Conservation (phyloP, 1,140 invertebrate species). For the Pseudachorutes palmiensis region DNA sequence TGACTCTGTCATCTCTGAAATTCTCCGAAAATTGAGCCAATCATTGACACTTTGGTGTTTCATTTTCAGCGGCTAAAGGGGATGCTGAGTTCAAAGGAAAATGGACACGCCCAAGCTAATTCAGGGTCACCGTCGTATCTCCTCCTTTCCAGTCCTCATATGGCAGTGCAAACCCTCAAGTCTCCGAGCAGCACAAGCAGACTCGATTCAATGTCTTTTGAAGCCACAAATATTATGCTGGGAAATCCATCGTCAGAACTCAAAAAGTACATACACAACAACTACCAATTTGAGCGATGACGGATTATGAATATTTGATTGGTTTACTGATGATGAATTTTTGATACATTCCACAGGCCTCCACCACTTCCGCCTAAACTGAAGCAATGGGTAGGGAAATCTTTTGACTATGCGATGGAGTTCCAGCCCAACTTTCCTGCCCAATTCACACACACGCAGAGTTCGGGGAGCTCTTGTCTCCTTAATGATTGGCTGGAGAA, state of each 20-base stretch:
- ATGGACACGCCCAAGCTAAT: conserved; percentile 15
- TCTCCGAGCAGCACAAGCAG: conserved; percentile 4
- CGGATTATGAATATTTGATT: background rate
- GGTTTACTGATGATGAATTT: too few species aligned
- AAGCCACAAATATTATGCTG: too few species aligned
- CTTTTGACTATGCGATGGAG: conserved; percentile 19
- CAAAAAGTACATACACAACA: background rate
- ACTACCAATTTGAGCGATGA: background rate
- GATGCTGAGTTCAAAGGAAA: conserved; percentile 28
- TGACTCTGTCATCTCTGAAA: background rate
- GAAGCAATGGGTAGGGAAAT: conserved; percentile 32
- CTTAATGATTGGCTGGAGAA: conserved; percentile 30
- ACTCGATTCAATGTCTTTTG: background rate
- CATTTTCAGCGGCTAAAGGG: conserved; percentile 27
- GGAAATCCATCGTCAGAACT: background rate
- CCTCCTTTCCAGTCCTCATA: background rate
- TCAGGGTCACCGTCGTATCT: background rate
- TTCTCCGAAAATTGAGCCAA: background rate
- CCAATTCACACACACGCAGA: background rate
- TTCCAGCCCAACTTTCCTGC: background rate
- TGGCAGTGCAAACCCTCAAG: background rate
- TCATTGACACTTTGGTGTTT: too few species aligned
- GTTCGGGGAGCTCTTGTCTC: conserved; percentile 13
- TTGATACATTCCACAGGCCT: too few species aligned
- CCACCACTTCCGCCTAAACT: conserved; percentile 31